Percentiles rank a stretch among this genome's conserved stretches.
Evolutionary conservation across 2,888 invertebrate genomes (phyloP).

Genomic region (Tiliacea aurago): DNA sequence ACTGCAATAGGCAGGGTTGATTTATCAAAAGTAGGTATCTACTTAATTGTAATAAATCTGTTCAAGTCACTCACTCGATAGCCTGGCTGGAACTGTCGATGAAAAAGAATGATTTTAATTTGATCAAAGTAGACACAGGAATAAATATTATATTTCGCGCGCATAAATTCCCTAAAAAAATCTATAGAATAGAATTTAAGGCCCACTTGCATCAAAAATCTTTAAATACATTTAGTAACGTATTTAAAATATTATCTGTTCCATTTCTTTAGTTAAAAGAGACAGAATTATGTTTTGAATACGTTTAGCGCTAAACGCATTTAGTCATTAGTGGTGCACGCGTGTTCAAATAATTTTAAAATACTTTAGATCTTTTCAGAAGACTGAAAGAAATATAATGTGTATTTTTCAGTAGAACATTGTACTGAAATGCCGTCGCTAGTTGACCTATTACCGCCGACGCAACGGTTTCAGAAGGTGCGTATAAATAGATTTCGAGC

Average conservation of each 20-base stretch:
- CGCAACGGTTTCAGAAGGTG: not conserved
- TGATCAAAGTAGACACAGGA: not conserved
- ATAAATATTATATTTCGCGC: too few species aligned
- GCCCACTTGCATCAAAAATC: not conserved
- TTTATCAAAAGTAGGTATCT: not conserved
- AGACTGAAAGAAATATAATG: not conserved
- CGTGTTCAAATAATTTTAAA: too few species aligned
- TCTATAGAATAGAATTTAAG: too few species aligned
- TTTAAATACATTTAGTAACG: not conserved
- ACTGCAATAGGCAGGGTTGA: not conserved
- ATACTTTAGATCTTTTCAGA: too few species aligned
- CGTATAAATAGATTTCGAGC: not conserved
- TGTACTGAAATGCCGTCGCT: not conserved
- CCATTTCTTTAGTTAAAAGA: not conserved
- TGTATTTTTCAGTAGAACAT: not conserved
- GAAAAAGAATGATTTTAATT: conserved; percentile 49
- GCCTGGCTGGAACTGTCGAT: conserved; percentile 55
- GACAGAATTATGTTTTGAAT: not conserved
- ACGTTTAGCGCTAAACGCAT: too few species aligned
- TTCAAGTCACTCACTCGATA: conserved; percentile 56
- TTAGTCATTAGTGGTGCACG: not conserved
- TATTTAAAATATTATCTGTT: not conserved
- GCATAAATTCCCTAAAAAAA: too few species aligned
- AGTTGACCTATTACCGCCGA: not conserved
- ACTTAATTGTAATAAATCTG: conserved; percentile 22